Conservation (phyloP, 2,113 vertebrate genomes). For the Clupea harengus region DNA sequence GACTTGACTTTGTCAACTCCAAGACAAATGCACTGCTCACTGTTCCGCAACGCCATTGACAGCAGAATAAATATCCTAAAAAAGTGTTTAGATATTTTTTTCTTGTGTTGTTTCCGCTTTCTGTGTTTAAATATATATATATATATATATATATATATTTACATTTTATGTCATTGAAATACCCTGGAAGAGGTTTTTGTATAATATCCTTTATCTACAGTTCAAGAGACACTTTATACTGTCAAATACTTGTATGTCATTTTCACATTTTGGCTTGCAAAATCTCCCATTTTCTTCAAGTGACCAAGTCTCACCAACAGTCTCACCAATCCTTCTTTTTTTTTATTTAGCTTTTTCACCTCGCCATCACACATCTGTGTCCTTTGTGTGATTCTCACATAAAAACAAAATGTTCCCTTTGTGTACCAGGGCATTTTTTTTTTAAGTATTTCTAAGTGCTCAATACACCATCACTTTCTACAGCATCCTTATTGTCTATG, state of each 20-base stretch:
- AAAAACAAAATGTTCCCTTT: constrained; percentile 20
- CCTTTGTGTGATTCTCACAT: constrained; percentile 25
- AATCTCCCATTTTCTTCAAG: too few relatives aligned
- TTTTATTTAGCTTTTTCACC: background rate
- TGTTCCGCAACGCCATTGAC: constrained; percentile 9
- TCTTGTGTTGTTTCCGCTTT: background rate
- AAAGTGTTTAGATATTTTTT: background rate
- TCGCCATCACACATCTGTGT: background rate
- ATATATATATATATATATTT: background rate
- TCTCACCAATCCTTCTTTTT: background rate
- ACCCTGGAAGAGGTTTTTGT: too few relatives aligned
- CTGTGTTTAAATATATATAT: too few relatives aligned
- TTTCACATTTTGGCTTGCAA: too few relatives aligned
- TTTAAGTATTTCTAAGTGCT: background rate
- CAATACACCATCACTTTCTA: background rate
- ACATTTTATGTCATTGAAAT: background rate
- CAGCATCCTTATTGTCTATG: constrained; percentile 21
- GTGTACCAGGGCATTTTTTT: background rate
- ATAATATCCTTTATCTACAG: too few relatives aligned
- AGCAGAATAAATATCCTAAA: background rate
- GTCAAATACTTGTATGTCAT: too few relatives aligned
- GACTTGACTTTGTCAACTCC: background rate
- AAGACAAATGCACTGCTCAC: constrained; percentile 4
- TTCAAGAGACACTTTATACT: too few relatives aligned
- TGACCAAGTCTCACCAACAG: background rate